phyloP scores from a whole-genome alignment of 2,113 vertebrate genomes.

The Notarius quadriscutis region DNA sequence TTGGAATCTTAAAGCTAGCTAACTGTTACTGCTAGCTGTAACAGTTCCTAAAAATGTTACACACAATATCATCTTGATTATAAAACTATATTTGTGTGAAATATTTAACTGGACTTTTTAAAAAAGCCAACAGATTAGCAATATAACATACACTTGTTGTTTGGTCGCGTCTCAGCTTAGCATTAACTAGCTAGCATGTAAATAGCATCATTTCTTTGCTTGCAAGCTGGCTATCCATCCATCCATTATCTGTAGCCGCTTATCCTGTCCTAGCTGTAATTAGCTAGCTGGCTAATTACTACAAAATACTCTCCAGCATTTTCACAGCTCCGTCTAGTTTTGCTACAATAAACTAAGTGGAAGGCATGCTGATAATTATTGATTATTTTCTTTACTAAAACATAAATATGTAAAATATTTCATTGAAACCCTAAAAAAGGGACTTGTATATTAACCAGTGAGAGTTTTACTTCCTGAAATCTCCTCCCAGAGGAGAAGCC shows the following conservation, averaged over 20 bases:
- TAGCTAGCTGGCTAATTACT: neutral
- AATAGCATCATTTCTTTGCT: too few species aligned
- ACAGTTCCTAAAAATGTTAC: neutral
- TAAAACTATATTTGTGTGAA: neutral
- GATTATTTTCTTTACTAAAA: neutral
- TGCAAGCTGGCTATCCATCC: too few species aligned
- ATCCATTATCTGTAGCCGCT: too few species aligned
- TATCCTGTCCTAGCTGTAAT: too few species aligned
- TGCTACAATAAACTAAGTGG: neutral
- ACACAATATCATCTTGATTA: neutral
- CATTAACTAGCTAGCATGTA: neutral
- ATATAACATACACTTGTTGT: neutral
- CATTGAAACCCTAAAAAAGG: neutral
- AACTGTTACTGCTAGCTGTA: neutral
- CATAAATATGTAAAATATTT: neutral
- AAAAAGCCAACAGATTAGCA: neutral
- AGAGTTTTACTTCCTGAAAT: neutral
- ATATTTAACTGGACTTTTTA: neutral
- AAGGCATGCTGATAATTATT: neutral
- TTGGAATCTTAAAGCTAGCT: neutral
- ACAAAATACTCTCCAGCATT: neutral
- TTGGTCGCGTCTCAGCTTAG: neutral
- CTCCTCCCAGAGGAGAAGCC: neutral
- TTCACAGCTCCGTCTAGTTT: neutral
- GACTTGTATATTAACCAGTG: neutral